These are phyloP conservation scores for Itoplectis maculator DNA, from an alignment of 2,888 invertebrate genomes.

Conservation along the genomic window DNA sequence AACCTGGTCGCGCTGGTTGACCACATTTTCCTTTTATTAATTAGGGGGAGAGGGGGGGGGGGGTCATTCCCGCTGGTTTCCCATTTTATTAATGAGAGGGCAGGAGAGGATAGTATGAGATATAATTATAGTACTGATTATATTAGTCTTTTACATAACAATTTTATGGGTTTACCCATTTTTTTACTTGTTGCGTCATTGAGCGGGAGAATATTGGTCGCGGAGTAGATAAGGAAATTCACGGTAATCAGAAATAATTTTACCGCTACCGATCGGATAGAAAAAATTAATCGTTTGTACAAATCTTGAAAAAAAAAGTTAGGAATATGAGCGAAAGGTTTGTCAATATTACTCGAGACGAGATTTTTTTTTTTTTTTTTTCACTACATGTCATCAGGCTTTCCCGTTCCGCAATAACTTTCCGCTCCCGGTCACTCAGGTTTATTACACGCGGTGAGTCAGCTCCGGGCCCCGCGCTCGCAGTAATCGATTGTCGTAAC, in stretches of 20 bases:
- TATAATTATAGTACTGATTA: too few species aligned
- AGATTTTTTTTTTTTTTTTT: constrained; percentile 20
- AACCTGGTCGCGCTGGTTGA: background rate
- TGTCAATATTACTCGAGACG: background rate
- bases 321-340: constrained; percentile 3
- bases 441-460: constrained; percentile 60
- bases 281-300: too few species aligned
- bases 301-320: too few species aligned
- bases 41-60: too few species aligned
- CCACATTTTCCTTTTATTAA: too few species aligned
- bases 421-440: constrained; percentile 45
- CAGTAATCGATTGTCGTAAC: constrained; percentile 65
- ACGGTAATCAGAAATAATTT: background rate
- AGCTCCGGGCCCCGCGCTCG: constrained; percentile 44
- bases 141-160: too few species aligned
- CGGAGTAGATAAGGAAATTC: constrained; percentile 17
- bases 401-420: constrained; percentile 53
- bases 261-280: too few species aligned
- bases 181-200: too few species aligned
- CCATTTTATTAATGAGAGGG: too few species aligned
- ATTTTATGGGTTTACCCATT: too few species aligned
- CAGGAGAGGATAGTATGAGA: too few species aligned
- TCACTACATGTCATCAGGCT: constrained; percentile 48
- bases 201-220: background rate
- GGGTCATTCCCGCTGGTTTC: too few species aligned